Conservation (phyloP, 2,888 invertebrate genomes). For the Cantharis rustica region DNA sequence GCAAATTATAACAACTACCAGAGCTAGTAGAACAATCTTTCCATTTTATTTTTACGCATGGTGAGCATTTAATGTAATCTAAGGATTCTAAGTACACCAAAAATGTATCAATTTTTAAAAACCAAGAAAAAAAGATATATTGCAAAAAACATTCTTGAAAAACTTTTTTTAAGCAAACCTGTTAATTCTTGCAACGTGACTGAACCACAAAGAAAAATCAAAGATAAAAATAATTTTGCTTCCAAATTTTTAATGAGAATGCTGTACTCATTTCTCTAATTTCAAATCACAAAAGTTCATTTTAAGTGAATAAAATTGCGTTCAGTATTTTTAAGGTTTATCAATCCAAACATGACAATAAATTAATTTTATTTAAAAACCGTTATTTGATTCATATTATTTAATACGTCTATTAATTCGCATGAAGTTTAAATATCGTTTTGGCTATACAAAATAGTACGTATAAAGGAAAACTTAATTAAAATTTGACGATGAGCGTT, state of each 20-base stretch:
- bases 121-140: too few species aligned
- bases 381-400: background rate
- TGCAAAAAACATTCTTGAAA: too few species aligned
- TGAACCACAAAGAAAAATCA: background rate
- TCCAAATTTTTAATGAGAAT: background rate
- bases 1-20: too few species aligned
- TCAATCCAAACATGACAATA: background rate
- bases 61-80: too few species aligned
- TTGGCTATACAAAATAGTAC: background rate
- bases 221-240: background rate
- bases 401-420: background rate
- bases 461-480: background rate
- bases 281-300: background rate
- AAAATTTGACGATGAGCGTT: background rate
- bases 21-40: too few species aligned
- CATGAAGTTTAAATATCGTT: background rate
- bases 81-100: too few species aligned
- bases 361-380: background rate
- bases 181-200: too few species aligned
- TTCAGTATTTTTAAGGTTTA: background rate
- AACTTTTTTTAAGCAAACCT: too few species aligned
- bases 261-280: background rate
- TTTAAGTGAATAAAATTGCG: background rate
- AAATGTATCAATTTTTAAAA: too few species aligned
- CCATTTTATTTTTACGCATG: too few species aligned